Evolutionary conservation across 2,797 vertebrate genomes (phyloP).

Genomic region (Phaenicophaeus curvirostris): DNA sequence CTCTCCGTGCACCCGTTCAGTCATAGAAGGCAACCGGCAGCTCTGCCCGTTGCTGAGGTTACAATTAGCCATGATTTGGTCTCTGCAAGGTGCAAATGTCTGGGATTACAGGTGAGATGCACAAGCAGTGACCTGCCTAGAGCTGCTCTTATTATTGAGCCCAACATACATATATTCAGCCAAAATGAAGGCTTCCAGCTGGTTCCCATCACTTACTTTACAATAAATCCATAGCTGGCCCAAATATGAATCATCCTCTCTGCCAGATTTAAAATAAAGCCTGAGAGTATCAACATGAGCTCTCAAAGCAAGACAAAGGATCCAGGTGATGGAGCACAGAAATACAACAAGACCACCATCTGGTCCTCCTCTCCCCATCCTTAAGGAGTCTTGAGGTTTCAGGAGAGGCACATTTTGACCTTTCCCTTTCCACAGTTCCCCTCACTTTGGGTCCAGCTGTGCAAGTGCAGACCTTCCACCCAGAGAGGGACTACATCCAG

Average conservation of each 20-base stretch:
- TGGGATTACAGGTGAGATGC: background rate
- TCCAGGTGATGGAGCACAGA: background rate
- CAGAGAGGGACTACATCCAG: slow-evolving; percentile 28
- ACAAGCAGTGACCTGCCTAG: background rate
- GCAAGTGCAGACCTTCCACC: background rate
- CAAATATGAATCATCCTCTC: background rate
- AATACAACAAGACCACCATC: background rate
- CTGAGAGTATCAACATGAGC: background rate
- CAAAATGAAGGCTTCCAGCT: background rate
- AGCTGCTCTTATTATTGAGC: background rate
- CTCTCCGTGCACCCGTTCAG: background rate
- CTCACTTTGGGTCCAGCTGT: background rate
- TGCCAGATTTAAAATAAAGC: background rate
- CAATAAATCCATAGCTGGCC: background rate
- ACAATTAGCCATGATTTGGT: background rate
- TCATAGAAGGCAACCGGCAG: background rate
- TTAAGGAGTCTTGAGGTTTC: background rate
- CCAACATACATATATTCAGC: background rate
- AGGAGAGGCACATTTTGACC: background rate
- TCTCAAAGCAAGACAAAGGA: background rate
- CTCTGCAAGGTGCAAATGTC: background rate
- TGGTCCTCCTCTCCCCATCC: background rate
- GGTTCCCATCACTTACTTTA: background rate
- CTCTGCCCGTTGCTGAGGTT: background rate
- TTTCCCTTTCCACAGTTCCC: background rate